Percentiles rank a stretch among this genome's conserved stretches.
Evolutionary conservation across 2,888 invertebrate genomes (phyloP).

Genomic region (Meloe dianella): DNA sequence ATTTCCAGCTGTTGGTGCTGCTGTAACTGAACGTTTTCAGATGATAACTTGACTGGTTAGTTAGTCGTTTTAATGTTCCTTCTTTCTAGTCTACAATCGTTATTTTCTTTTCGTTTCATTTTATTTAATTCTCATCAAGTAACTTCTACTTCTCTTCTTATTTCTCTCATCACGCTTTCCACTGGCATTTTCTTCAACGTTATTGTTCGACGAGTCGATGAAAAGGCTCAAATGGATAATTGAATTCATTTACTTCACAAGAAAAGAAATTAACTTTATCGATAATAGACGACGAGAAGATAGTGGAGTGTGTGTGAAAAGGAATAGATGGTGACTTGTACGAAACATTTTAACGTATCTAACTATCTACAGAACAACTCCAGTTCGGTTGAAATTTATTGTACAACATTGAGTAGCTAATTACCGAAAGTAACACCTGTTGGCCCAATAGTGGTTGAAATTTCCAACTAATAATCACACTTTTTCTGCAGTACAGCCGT

Average conservation of each 20-base stretch:
- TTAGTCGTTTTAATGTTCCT: constrained; percentile 5
- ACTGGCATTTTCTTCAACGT: constrained; percentile 5
- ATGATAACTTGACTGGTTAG: constrained; percentile 5
- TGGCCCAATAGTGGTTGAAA: background rate
- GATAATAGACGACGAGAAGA: background rate
- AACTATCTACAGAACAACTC: background rate
- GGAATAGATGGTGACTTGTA: background rate
- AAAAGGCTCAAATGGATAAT: constrained; percentile 13
- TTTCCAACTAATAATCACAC: background rate
- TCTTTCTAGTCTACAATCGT: background rate
- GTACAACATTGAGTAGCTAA: constrained; percentile 5
- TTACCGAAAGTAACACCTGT: constrained; percentile 12
- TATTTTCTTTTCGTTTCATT: background rate
- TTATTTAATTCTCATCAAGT: constrained; percentile 9
- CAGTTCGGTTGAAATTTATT: constrained; percentile 3
- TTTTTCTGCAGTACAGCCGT: background rate
- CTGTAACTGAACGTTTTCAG: background rate
- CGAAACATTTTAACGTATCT: background rate
- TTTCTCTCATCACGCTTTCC: constrained; percentile 7
- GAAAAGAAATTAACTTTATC: constrained; percentile 14
- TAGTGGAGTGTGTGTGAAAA: background rate
- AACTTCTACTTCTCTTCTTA: background rate
- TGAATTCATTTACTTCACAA: constrained; percentile 13
- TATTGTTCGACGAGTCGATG: constrained; percentile 6
- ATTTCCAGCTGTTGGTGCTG: background rate